Evolutionary conservation across 2,797 vertebrate genomes (phyloP).

Genomic region (Scarus forsteni): DNA sequence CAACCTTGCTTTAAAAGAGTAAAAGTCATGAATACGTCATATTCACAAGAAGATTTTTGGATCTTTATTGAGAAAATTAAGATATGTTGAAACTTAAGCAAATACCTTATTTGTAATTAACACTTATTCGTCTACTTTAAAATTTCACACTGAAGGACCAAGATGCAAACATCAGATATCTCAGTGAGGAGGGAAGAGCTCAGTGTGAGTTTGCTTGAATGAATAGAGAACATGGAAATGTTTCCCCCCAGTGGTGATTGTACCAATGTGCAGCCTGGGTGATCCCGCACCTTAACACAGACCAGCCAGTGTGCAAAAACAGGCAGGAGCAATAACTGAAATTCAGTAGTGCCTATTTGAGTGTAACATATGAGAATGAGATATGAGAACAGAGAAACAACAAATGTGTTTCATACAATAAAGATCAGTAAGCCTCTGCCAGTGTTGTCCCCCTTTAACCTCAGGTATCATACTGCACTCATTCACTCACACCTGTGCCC

Average conservation of each 20-base stretch:
- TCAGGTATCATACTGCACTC: background rate
- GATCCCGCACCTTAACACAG: conserved; percentile 1
- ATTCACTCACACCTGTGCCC: conserved; percentile 11
- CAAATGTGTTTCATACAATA: background rate
- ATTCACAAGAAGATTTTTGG: too few species aligned
- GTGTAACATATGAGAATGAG: too few species aligned
- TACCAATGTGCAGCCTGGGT: conserved; percentile 41
- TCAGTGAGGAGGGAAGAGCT: background rate
- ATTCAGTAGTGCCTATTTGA: conserved; percentile 3
- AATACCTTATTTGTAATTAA: too few species aligned
- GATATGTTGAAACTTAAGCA: too few species aligned
- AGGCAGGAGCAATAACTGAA: background rate
- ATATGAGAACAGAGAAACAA: background rate
- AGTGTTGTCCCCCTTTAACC: background rate
- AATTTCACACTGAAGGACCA: too few species aligned
- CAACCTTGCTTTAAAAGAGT: too few species aligned
- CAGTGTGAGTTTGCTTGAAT: background rate
- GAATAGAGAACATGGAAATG: conserved; percentile 17
- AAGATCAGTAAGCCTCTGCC: background rate
- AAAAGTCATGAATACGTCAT: too few species aligned
- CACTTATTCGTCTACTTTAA: too few species aligned
- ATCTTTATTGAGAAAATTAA: too few species aligned
- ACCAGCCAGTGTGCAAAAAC: background rate
- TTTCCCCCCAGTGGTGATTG: conserved; percentile 68
- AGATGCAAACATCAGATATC: too few species aligned